Evolutionary conservation across 2,113 vertebrate genomes (phyloP).

Genomic region (Lepus europaeus): DNA sequence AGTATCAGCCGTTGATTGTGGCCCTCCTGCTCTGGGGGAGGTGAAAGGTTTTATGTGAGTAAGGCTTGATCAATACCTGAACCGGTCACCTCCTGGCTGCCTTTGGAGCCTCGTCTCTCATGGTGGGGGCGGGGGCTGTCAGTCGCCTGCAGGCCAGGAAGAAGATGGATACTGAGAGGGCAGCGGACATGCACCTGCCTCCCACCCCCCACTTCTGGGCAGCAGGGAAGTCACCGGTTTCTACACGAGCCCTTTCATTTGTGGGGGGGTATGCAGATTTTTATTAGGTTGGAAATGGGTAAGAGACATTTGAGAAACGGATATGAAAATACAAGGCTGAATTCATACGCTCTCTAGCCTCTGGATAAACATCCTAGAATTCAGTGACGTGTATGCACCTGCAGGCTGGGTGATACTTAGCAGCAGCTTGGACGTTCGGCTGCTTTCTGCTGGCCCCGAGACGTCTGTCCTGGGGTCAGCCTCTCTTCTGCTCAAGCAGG

Average conservation of each 20-base stretch:
- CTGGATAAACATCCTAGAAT: not conserved
- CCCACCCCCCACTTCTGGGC: not conserved
- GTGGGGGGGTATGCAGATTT: not conserved
- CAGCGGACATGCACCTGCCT: not conserved
- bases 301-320: not conserved
- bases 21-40: conserved; percentile 16
- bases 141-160: not conserved
- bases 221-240: not conserved
- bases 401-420: not conserved
- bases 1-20: not conserved
- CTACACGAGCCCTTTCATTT: not conserved
- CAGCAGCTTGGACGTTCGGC: not conserved
- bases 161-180: not conserved
- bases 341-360: not conserved
- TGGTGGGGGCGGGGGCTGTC: not conserved
- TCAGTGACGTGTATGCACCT: not conserved
- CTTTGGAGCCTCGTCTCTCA: not conserved
- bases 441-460: not conserved
- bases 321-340: not conserved
- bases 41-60: conserved; percentile 71
- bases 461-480: not conserved
- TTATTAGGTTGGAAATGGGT: not conserved
- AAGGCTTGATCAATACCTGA: conserved; percentile 73
- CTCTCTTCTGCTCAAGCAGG: not conserved
- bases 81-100: conserved; percentile 55